Percentiles rank a stretch among this genome's conserved stretches.
These are phyloP conservation scores for Corythornis madagascariensis DNA, from an alignment of 2,113 vertebrate genomes.

Conservation along the genomic window DNA sequence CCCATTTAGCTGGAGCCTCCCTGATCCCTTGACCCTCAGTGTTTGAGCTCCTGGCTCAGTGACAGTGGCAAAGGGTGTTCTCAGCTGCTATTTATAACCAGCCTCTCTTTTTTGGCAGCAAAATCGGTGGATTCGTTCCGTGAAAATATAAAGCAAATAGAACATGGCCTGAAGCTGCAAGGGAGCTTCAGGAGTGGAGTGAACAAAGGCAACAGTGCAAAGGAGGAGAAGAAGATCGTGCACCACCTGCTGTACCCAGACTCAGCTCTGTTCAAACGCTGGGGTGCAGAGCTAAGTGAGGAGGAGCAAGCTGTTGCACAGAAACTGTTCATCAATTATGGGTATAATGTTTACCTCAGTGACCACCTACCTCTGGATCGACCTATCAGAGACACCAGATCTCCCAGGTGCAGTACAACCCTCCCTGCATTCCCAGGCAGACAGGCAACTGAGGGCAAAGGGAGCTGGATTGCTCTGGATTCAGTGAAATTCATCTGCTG, in stretches of 20 bases:
- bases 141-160: neutral
- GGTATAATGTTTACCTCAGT: conserved; percentile 56
- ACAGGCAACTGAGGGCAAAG: neutral
- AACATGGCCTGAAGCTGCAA: neutral
- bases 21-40: neutral
- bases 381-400: neutral
- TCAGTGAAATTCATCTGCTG: neutral
- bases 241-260: neutral
- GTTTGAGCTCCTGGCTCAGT: neutral
- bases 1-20: neutral
- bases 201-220: neutral
- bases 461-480: neutral
- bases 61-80: neutral
- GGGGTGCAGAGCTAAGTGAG: conserved; percentile 33
- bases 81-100: neutral
- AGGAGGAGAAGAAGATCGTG: neutral
- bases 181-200: neutral
- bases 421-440: neutral
- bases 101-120: neutral
- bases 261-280: conserved; percentile 19
- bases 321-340: conserved; percentile 44
- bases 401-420: conserved; percentile 28
- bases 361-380: conserved; percentile 22
- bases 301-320: conserved; percentile 28
- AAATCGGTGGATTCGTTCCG: neutral